These are phyloP conservation scores for Cerastis rubricosa DNA, from an alignment of 2,888 invertebrate species.

Conservation along the genomic window DNA sequence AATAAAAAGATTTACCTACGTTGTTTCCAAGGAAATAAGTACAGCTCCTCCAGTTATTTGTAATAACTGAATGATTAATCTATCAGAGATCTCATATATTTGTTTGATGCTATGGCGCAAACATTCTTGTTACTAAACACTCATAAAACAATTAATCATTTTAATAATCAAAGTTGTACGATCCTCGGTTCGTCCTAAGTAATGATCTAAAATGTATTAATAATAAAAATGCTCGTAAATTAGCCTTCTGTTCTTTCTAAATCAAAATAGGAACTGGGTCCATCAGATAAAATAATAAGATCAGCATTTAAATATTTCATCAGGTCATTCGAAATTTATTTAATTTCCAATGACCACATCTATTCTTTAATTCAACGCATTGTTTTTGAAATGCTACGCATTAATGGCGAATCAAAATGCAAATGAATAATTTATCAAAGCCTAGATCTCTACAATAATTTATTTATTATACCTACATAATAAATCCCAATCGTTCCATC, in stretches of 20 bases:
- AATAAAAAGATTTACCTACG: neutral
- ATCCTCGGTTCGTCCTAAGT: neutral
- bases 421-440: neutral
- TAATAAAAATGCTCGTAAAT: neutral
- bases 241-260: neutral
- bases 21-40: neutral
- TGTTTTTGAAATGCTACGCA: constrained; percentile 15
- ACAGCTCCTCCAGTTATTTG: neutral
- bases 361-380: constrained; percentile 16
- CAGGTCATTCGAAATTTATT: constrained; percentile 8
- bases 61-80: constrained; percentile 22
- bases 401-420: constrained; percentile 23
- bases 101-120: constrained; percentile 25
- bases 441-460: constrained; percentile 15
- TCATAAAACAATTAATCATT: constrained; percentile 26
- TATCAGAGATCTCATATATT: neutral
- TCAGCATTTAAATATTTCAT: constrained; percentile 1
- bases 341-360: neutral
- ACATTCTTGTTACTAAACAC: constrained; percentile 9
- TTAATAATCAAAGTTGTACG: neutral
- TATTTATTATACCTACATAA: neutral
- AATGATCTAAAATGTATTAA: neutral
- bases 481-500: neutral
- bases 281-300: neutral
- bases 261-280: neutral